Base-by-base conservation (phyloP, 2,113 vertebrate species). In the Pelvicachromis taeniatus region DNA sequence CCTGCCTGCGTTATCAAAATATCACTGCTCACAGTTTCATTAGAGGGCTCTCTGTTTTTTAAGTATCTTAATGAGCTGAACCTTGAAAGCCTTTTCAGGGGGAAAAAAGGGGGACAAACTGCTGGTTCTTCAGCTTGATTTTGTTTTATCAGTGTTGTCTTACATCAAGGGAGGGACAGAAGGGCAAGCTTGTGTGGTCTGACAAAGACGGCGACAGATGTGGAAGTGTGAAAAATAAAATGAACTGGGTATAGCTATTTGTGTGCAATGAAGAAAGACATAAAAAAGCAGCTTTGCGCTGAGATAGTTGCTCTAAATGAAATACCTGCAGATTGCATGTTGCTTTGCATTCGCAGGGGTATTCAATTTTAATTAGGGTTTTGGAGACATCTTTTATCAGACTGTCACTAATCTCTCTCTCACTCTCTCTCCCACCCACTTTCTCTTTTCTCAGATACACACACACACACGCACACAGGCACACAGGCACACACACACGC, bases 361-460 rank as follows among this genome's bases (percentile, higher is more conserved):
- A 93, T 96, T 96, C 92, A 95, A 91, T 96, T 96, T 96, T 96
- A 96, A 96, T 96, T 95, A 95, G 92, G 93, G 94, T 95, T 95
- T 95, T 95, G 91, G 87, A 96, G 95, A 95, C 94, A 95, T 95
- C 93, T 95, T 96, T 95, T 94, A 95, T 96, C 94, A 93, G 93
- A 94, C 94, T 96, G 96, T 95, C 94, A 94, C 94, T 94, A 93
- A 95, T 94, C 93, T 93, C 59, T 54, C 61, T 79, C 79, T 87
- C 77, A 61, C 53, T 17, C 19, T 82, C 79, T 26, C 82, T 55
- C 75, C 33, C 81, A 33, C 42, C 63, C 58, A 82, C 50, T 65
- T 48, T 58, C 26, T 38, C 42, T 53, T 21, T 19, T 16, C 21
- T 40, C 54, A 6, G 4, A 55, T 40, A 19, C 58, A 80, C 56